phyloP scores from a whole-genome alignment of 30 jellyfish, hydroid and myxozoan genomes.

The Turritopsis rubra region DNA sequence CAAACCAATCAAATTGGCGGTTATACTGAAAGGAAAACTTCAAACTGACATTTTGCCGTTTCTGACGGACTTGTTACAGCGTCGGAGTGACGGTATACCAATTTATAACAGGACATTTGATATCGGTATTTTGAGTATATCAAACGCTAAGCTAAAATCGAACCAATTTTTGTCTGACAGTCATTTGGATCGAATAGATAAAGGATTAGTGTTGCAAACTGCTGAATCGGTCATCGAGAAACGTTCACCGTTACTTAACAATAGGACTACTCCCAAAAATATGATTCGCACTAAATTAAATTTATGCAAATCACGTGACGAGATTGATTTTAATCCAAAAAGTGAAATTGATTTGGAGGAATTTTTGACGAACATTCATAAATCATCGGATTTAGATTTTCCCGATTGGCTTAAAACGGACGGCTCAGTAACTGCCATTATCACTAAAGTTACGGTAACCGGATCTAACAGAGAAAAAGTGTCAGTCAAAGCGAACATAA shows the following conservation, averaged over 20 bases:
- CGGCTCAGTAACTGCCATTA: neutral
- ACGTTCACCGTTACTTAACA: neutral
- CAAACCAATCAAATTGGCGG: constrained; percentile 19
- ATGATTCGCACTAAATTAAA: neutral
- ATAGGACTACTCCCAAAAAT: neutral
- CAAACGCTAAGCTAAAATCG: neutral
- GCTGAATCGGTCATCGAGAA: constrained; percentile 8
- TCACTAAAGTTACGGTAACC: neutral
- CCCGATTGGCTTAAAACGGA: constrained; percentile 14
- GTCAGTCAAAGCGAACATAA: neutral
- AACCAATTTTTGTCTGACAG: neutral
- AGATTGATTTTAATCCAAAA: neutral
- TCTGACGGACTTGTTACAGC: neutral
- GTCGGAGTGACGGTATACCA: neutral
- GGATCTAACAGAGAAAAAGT: constrained; percentile 3
- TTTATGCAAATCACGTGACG: constrained; percentile 2
- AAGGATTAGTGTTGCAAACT: constrained; percentile 22
- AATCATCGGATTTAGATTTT: neutral
- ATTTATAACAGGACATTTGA: neutral
- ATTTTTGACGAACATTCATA: neutral
- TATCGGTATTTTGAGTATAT: constrained; percentile 19
- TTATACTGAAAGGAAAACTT: constrained; percentile 18
- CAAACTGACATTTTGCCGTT: constrained; percentile 15
- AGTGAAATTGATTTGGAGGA: neutral
- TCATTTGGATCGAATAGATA: neutral